Evolutionary conservation across 2,797 vertebrate species (phyloP).

Genomic region (Pseudochirops cupreus): DNA sequence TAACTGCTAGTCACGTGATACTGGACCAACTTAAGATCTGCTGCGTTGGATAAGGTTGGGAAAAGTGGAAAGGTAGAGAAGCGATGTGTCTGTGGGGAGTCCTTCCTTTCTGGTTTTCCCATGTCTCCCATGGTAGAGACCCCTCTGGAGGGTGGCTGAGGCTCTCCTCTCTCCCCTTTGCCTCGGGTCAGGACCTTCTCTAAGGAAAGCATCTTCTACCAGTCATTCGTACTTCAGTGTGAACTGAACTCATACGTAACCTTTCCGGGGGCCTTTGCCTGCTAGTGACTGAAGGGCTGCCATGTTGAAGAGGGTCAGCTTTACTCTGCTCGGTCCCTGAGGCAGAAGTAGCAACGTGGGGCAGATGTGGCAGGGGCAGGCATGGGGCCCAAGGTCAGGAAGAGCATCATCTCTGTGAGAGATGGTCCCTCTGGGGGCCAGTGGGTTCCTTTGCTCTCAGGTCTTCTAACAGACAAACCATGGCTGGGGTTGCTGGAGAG

Average conservation of each 20-base stretch:
- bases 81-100: not conserved
- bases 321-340: not conserved
- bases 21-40: not conserved
- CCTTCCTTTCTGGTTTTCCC: not conserved
- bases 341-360: not conserved
- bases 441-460: not conserved
- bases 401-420: not conserved
- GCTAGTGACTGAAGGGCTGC: not conserved
- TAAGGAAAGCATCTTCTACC: not conserved
- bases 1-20: not conserved
- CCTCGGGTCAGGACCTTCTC: not conserved
- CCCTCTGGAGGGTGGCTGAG: not conserved
- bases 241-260: not conserved
- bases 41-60: not conserved
- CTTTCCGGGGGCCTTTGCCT: not conserved
- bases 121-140: not conserved
- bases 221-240: not conserved
- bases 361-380: not conserved
- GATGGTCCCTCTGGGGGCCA: not conserved
- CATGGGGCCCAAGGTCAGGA: not conserved
- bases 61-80: not conserved
- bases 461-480: not conserved
- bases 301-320: not conserved
- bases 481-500: not conserved
- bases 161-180: not conserved